Base-by-base conservation (phyloP, 2,797 vertebrate species). In the Brotula barbata region DNA sequence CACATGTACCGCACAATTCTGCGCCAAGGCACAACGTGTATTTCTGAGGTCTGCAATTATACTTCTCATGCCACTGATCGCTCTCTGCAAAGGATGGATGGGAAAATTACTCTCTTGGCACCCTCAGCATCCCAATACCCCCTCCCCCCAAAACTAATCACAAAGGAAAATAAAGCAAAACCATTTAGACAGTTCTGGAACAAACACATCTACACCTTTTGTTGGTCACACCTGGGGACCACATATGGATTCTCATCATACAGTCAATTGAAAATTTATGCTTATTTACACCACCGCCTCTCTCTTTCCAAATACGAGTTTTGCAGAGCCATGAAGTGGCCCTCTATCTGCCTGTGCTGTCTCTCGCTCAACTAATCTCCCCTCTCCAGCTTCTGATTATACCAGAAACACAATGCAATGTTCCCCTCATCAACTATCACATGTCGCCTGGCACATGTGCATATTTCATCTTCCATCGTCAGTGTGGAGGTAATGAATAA, bases 151-250 rank as follows among this genome's bases (percentile, higher is more conserved):
- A 73, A 76, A 59, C 62, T 68, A 39, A 69, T 82, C 76, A 82
- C 83, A 73, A 69, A 66, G 78, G 75, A 71, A 85, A 86, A 88
- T 85, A 87, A 85, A 83, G 77, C 73, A 81, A 82, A 88, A 78
- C 69, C 77, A 85, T 85, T 88, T 85, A 74, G 76, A 81, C 75
- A 80, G 64, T 85, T 88, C 67, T 83, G 82, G 75, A 85, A 85
- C 83, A 80, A 77, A 84, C 78, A 77, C 77, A 86, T 82, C 77
- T 73, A 83, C 71, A 75, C 76, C 78, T 87, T 88, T 90, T 88
- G 86, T 89, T 83, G 77, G 82, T 84, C 80, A 87, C 90, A 90
- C 88, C 88, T 90, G 88, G 86, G 81, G 78, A 85, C 85, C 71
- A 58, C 80, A 84, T 85, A 90, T 89, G 84, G 78, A 81, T 88